Base-by-base conservation (phyloP, 2,113 vertebrate genomes). In the Barnardius zonarius region DNA sequence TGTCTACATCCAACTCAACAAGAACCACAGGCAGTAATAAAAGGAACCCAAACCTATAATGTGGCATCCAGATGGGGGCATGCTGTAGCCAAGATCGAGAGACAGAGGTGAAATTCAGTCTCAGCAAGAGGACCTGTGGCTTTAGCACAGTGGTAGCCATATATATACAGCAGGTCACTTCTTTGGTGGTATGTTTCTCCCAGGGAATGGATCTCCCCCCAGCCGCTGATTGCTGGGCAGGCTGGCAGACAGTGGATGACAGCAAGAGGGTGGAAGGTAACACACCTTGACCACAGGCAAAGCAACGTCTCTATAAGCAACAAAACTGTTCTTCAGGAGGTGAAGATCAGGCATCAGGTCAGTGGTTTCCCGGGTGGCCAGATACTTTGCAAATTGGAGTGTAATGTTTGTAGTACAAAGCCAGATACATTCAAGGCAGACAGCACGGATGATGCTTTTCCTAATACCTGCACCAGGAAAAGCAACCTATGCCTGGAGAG, bases 111-210 rank as follows among this genome's bases (percentile, higher is more conserved):
- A 78, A n/a, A 31, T 72, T 49, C 1, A 1, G 7, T 37, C 77
- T 44, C 31, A 54, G 49, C 25, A 30, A 35, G 69, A 88, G 57
- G 37, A 44, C 10, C 43, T 11, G 19, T 52, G 80, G 44, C 51
- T 67, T 66, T 39, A 77, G 57, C 46, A 30, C 5, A 67, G 35
- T 39, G 15, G 8, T 23, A 70, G 20, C 35, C 15, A 14, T 2
- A 17, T 59, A 7, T 1, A 41, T 54, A 6, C 1, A 54, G 33
- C 27, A 31, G 49, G 48, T 68, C 16, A 4, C 13, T 9, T 41
- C 7, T 61, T 10, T 3, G n/a, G 37, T 8, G 7, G 18, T 25
- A 5, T 0, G 0, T 48, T 59, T 64, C 41, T 48, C 30, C 15
- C 11, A 30, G 22, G 63, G 57, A 80, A 31, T 6, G 37, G n/a